phyloP scores from a whole-genome alignment of 2,888 invertebrate species.

The Eumacrocentrus americanus region DNA sequence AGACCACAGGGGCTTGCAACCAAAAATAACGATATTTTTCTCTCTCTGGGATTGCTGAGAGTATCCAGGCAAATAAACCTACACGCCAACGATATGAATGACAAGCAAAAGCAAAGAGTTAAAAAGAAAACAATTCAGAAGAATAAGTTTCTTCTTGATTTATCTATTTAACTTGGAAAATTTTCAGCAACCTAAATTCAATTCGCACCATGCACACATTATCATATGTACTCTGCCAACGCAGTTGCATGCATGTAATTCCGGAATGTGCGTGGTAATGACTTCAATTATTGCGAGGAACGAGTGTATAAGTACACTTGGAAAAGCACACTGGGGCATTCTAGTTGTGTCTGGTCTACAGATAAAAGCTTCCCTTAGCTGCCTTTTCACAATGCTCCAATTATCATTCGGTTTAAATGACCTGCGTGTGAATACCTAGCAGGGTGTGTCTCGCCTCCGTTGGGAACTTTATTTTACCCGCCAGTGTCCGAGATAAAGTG shows the following conservation, averaged over 20 bases:
- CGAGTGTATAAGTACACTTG: no score
- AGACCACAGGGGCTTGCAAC: neutral
- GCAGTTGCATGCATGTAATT: neutral
- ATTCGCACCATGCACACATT: neutral
- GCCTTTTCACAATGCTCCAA: slow-evolving; percentile 32
- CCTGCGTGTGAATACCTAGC: slow-evolving; percentile 22
- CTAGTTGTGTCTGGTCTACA: slow-evolving; percentile 10
- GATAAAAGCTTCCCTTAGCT: slow-evolving; percentile 25
- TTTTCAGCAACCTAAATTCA: no score
- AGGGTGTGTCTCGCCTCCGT: slow-evolving; percentile 40
- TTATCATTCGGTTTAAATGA: slow-evolving; percentile 37
- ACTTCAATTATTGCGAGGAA: neutral
- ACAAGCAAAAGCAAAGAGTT: slow-evolving; percentile 14
- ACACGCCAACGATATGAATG: slow-evolving; percentile 9
- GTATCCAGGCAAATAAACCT: slow-evolving; percentile 25
- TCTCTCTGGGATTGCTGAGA: neutral
- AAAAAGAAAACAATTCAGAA: neutral
- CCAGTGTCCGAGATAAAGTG: neutral
- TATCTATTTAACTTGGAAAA: neutral
- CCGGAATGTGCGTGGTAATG: neutral
- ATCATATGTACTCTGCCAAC: neutral
- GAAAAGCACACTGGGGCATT: no score
- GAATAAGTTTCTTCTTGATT: no score
- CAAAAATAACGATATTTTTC: slow-evolving; percentile 22
- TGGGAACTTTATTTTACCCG: slow-evolving; percentile 27